Percentiles rank a stretch among this genome's conserved stretches.
These are phyloP conservation scores for Burhinus oedicnemus DNA, from an alignment of 2,113 vertebrate species.

Conservation along the genomic window DNA sequence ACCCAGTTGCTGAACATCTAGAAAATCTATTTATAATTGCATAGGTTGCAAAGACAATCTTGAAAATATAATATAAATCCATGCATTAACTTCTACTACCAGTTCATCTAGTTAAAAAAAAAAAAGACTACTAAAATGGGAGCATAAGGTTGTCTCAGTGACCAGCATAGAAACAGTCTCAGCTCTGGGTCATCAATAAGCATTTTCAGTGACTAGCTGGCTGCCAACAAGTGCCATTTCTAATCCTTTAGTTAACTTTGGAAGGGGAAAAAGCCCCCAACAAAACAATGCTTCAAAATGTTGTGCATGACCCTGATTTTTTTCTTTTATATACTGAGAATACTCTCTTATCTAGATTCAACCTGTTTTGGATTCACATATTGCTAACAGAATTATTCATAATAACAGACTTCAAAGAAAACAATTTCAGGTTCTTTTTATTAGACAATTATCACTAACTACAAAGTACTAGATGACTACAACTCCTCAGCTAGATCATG, in stretches of 20 bases:
- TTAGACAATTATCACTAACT: neutral
- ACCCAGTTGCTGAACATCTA: neutral
- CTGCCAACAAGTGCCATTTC: neutral
- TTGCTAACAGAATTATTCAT: neutral
- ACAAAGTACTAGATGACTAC: neutral
- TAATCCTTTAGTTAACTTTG: neutral
- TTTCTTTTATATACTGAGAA: neutral
- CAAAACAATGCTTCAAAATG: neutral
- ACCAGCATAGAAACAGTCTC: neutral
- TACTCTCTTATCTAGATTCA: neutral
- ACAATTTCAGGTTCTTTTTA: neutral
- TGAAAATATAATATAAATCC: neutral
- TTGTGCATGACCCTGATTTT: neutral
- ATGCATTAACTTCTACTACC: neutral
- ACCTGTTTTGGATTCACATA: neutral
- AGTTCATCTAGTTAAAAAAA: neutral
- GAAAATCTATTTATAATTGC: neutral
- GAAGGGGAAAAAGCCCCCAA: accelerated
- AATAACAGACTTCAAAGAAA: slow-evolving; percentile 3
- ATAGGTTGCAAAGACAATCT: neutral
- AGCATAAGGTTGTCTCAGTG: neutral
- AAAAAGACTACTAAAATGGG: neutral
- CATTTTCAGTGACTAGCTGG: neutral
- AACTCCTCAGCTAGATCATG: neutral
- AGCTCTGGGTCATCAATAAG: neutral